These are phyloP conservation scores for Ostrea edulis DNA, from an alignment of 1,140 invertebrate genomes.

Conservation along the genomic window DNA sequence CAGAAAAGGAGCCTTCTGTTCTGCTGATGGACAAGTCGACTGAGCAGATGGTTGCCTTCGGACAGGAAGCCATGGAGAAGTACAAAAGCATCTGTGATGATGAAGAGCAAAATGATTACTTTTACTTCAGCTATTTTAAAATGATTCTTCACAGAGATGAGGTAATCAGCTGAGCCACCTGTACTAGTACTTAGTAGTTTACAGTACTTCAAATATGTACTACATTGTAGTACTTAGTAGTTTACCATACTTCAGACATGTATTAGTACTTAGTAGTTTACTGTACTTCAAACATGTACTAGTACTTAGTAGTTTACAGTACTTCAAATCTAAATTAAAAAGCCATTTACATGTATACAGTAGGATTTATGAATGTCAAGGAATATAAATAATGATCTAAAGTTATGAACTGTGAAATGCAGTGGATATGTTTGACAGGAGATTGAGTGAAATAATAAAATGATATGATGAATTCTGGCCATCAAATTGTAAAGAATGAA, in stretches of 20 bases:
- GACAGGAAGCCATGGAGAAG: background rate
- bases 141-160: constrained; percentile 10
- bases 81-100: constrained; percentile 8
- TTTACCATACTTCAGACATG: too few relatives aligned
- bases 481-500: too few relatives aligned
- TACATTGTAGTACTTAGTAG: background rate
- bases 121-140: constrained; percentile 25
- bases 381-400: too few relatives aligned
- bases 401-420: too few relatives aligned
- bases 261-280: background rate
- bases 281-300: too few relatives aligned
- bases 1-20: constrained; percentile 18
- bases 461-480: too few relatives aligned
- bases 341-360: too few relatives aligned
- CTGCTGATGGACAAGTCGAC: background rate
- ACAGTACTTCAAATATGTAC: too few relatives aligned
- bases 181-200: background rate
- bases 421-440: too few relatives aligned
- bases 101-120: background rate
- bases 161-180: background rate
- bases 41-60: background rate
- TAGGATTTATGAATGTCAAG: too few relatives aligned
- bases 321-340: too few relatives aligned
- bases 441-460: too few relatives aligned
- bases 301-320: background rate